These are phyloP conservation scores for Ctenopoma multispine DNA, from an alignment of 2,797 vertebrate genomes.

Conservation along the genomic window DNA sequence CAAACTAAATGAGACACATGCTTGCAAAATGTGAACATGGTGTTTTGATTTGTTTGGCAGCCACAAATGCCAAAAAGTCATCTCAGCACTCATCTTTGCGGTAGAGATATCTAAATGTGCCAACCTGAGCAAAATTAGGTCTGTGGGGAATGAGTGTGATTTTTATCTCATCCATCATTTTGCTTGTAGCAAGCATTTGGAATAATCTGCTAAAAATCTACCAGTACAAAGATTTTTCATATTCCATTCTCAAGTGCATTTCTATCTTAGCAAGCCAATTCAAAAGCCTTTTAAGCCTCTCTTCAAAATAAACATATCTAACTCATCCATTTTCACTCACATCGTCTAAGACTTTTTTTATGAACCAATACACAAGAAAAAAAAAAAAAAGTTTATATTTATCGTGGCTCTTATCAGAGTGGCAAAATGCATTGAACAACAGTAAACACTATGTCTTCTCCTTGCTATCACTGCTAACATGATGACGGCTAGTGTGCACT, in stretches of 20 bases:
- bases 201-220: conserved; percentile 62
- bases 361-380: conserved; percentile 58
- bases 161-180: conserved; percentile 62
- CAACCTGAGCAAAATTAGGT: conserved; percentile 72
- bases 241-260: conserved; percentile 57
- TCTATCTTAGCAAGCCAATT: conserved; percentile 53
- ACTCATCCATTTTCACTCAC: conserved; percentile 52
- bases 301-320: conserved; percentile 65
- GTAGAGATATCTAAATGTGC: conserved; percentile 63
- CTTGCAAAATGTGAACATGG: conserved; percentile 75
- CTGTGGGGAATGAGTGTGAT: conserved; percentile 58
- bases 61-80: conserved; percentile 73
- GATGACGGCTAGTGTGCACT: conserved; percentile 80
- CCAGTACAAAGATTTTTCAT: conserved; percentile 51
- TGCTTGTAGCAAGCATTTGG: conserved; percentile 52
- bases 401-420: conserved; percentile 74
- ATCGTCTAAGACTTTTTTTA: conserved; percentile 44
- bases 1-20: conserved; percentile 76
- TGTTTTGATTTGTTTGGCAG: conserved; percentile 79
- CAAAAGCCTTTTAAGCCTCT: conserved; percentile 51
- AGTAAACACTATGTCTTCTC: conserved; percentile 80
- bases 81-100: conserved; percentile 68
- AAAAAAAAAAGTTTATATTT: conserved; percentile 77
- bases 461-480: conserved; percentile 82
- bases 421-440: conserved; percentile 79